phyloP scores from a whole-genome alignment of 2,113 vertebrate genomes.

The Hippolais icterina region DNA sequence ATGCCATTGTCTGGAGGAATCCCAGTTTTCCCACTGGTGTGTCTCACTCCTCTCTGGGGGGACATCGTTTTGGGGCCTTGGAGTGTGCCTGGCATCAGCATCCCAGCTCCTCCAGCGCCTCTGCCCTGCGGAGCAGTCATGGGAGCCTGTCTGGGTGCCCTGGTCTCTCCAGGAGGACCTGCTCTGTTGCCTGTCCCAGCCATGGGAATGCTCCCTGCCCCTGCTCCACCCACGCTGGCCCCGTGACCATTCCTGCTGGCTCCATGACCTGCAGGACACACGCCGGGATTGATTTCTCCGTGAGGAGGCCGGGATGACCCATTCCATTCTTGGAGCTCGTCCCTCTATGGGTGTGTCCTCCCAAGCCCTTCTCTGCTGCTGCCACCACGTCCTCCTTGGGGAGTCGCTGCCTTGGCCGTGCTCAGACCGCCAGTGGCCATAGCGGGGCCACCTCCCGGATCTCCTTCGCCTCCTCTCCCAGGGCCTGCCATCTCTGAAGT shows the following conservation, averaged over 20 bases:
- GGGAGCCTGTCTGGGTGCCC: background rate
- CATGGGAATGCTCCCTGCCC: background rate
- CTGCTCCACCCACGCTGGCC: background rate
- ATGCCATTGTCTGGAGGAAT: background rate
- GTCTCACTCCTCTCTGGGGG: background rate
- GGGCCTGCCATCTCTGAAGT: rapidly evolving
- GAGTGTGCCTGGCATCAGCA: background rate
- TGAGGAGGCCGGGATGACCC: rapidly evolving
- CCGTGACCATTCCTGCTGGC: rapidly evolving
- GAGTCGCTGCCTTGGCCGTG: rapidly evolving
- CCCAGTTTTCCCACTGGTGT: background rate
- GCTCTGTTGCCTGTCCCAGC: background rate
- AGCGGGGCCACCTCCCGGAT: background rate
- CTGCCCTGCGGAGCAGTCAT: rapidly evolving
- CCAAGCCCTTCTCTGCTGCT: background rate
- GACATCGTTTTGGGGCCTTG: rapidly evolving
- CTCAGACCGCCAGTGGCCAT: background rate
- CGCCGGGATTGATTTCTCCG: rapidly evolving
- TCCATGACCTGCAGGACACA: rapidly evolving
- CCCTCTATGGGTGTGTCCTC: background rate
- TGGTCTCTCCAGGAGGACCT: background rate
- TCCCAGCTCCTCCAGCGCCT: background rate
- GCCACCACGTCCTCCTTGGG: background rate
- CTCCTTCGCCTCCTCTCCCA: background rate
- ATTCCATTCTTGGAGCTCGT: rapidly evolving